Evolutionary conservation across 2,888 invertebrate genomes (phyloP).

Genomic region (Drosophila testacea): DNA sequence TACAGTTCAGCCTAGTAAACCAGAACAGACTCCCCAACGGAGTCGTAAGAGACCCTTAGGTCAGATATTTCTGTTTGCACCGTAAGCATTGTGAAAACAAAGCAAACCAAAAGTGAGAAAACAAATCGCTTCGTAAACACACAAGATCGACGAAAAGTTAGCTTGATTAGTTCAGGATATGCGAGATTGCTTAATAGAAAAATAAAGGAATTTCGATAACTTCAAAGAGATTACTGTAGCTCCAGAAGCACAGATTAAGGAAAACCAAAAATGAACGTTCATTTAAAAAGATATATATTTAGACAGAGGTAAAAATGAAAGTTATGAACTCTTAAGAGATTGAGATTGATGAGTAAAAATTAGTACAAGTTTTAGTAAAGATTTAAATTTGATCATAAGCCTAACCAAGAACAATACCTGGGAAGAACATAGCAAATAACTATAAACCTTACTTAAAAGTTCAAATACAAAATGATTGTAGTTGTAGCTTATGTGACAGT

Average conservation of each 20-base stretch:
- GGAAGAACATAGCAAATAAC: neutral
- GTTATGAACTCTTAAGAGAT: neutral
- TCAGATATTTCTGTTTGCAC: conserved; percentile 8
- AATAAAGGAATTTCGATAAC: conserved; percentile 1
- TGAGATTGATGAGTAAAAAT: neutral
- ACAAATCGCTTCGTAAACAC: conserved; percentile 12
- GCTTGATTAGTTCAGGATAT: conserved; percentile 8
- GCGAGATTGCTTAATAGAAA: neutral
- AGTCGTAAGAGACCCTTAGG: conserved; percentile 10
- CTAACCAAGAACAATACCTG: neutral
- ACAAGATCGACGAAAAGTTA: conserved; percentile 20
- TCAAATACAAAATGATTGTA: too few relatives aligned
- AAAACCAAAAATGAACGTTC: neutral
- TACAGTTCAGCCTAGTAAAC: neutral
- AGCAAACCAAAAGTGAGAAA: neutral
- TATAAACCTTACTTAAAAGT: too few relatives aligned
- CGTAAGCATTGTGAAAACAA: neutral
- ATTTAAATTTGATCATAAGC: neutral
- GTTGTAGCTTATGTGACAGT: neutral
- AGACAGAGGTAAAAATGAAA: neutral
- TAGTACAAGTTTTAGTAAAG: too few relatives aligned
- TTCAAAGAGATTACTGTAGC: conserved; percentile 8
- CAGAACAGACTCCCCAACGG: conserved; percentile 2
- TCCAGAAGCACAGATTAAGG: neutral
- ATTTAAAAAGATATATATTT: neutral